Percentiles rank a stretch among this genome's conserved stretches.
phyloP scores from a whole-genome alignment of 2,888 invertebrate genomes.

The Netelia inedita region DNA sequence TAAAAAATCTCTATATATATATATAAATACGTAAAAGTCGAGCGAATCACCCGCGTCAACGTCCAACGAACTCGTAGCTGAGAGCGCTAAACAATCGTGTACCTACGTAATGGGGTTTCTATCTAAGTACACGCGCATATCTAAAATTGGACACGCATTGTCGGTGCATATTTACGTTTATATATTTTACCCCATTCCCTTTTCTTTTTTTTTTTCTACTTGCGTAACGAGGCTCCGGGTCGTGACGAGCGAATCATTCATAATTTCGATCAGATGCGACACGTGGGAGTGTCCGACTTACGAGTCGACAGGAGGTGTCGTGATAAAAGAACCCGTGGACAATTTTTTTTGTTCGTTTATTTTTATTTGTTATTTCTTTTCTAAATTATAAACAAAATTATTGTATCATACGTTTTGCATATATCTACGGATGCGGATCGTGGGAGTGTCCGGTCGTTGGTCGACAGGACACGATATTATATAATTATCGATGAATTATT shows the following conservation, averaged over 20 bases:
- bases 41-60: conserved; percentile 44
- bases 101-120: not conserved
- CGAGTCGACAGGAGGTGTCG: too few species aligned
- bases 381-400: too few species aligned
- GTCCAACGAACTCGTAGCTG: conserved; percentile 45
- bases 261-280: too few species aligned
- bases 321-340: conserved; percentile 72
- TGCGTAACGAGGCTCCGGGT: not conserved
- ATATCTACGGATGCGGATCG: conserved; percentile 59
- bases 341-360: too few species aligned
- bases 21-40: conserved; percentile 31
- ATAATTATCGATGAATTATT: conserved; percentile 25
- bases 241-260: too few species aligned
- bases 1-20: too few species aligned
- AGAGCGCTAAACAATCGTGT: conserved; percentile 38
- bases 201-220: not conserved
- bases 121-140: not conserved
- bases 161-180: not conserved
- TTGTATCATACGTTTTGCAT: too few species aligned
- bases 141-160: not conserved
- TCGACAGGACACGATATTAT: conserved; percentile 69
- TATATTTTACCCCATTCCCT: not conserved
- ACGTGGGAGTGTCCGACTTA: too few species aligned
- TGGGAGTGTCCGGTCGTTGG: conserved; percentile 77
- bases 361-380: too few species aligned